phyloP scores from a whole-genome alignment of 2,888 invertebrate genomes.

The Argyresthia goedartella region DNA sequence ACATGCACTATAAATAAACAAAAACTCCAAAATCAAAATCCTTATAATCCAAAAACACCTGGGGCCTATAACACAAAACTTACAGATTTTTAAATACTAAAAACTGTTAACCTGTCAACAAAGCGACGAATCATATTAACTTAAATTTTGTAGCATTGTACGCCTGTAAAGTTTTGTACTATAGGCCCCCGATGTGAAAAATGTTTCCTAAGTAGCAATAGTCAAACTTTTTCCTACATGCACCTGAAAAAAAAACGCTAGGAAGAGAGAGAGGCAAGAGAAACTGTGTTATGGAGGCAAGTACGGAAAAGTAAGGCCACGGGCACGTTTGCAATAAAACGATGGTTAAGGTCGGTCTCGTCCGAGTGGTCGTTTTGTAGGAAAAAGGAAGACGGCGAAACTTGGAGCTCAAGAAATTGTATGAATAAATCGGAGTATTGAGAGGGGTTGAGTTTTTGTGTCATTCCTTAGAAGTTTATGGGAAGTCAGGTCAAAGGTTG shows the following conservation, averaged over 20 bases:
- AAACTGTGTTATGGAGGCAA: constrained; percentile 69
- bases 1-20: not conserved
- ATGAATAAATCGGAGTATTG: constrained; percentile 1
- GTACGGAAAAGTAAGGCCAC: constrained; percentile 47
- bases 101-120: no score
- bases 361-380: constrained; percentile 2
- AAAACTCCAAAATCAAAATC: not conserved
- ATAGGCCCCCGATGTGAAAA: no score
- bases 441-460: no score
- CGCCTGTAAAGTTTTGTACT: no score
- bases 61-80: no score
- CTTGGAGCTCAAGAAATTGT: no score
- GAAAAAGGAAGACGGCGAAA: not conserved
- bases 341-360: constrained; percentile 53
- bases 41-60: no score
- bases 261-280: constrained; percentile 26
- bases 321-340: constrained; percentile 62
- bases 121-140: no score
- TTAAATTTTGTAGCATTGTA: no score
- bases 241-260: constrained; percentile 27
- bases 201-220: no score
- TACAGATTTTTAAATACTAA: no score
- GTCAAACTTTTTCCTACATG: constrained; percentile 33
- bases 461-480: not conserved
- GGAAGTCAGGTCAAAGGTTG: not conserved